These are phyloP conservation scores for Eutrigla gurnardus DNA, from an alignment of 2,797 vertebrate species.

Conservation along the genomic window DNA sequence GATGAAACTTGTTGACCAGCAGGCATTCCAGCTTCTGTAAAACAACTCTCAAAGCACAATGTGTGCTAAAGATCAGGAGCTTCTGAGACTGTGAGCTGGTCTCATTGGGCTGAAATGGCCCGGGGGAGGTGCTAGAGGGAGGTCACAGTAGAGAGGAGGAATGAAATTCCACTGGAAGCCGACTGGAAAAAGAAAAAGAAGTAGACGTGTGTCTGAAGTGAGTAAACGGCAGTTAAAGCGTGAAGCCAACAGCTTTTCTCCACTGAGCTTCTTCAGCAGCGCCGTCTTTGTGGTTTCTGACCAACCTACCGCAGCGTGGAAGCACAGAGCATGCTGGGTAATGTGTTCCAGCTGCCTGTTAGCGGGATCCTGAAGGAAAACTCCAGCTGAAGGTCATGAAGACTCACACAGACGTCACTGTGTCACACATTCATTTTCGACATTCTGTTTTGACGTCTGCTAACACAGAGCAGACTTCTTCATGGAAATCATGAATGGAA, in stretches of 20 bases:
- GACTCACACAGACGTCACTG: neutral
- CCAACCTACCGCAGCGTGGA: conserved; percentile 36
- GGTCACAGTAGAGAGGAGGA: too few relatives aligned
- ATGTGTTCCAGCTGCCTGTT: conserved; percentile 72
- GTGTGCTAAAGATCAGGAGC: too few relatives aligned
- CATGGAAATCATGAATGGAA: neutral
- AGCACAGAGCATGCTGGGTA: conserved; percentile 58
- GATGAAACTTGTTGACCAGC: too few relatives aligned
- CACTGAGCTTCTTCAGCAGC: conserved; percentile 51
- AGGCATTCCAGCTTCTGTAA: too few relatives aligned
- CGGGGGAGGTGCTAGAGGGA: too few relatives aligned
- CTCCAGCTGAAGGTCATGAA: neutral
- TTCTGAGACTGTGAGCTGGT: too few relatives aligned
- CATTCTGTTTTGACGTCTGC: too few relatives aligned
- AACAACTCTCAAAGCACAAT: too few relatives aligned
- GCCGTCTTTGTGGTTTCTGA: conserved; percentile 35
- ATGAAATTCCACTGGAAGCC: neutral
- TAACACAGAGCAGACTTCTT: neutral
- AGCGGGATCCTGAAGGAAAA: neutral
- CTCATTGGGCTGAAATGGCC: too few relatives aligned
- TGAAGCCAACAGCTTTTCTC: conserved; percentile 14
- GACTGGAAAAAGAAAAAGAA: neutral
- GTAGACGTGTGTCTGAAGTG: neutral
- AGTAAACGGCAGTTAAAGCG: neutral
- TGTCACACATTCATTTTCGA: neutral